Evolutionary conservation across 2,113 vertebrate species (phyloP), one percentile per base, ranked within the genome.

Genomic region (Sarotherodon lohbergeri): DNA sequence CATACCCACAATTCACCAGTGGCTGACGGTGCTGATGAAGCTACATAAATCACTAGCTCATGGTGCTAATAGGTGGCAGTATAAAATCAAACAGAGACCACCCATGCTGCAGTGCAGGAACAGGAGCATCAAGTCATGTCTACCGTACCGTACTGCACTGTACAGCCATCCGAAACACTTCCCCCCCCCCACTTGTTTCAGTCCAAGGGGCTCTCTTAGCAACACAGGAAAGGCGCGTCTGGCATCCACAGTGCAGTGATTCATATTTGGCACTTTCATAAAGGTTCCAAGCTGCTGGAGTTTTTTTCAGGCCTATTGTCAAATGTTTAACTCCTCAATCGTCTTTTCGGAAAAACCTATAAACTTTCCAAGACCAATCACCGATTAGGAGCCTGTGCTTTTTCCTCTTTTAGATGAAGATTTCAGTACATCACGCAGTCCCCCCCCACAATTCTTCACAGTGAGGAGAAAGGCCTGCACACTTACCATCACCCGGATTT

Each of bases 191-290:
- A 27, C 79, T 85, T 79, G 87, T 86, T 91, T 90, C 85, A 87
- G 80, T 92, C 90, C 90, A 86, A 90, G 81, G 85, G 85, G 91
- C 88, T 96, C 95, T 91, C 95, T 92, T 93, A 96, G 96, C 96
- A 97, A 96, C 96, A 96, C 96, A 96, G 96, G 94, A 97, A 96
- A 94, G 94, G 91, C 87, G 86, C 89, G 92, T 96, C 94, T 95
- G 96, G 96, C 95, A 96, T 96, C 90, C 84, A 71, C 83, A 80
- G 68, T 56, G 92, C 94, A 92, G 93, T 96, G 95, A 96, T 97
- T 96, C 96, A 97, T 97, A 96, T 97, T 97, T 96, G 96, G 94
- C 95, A 96, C 94, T 94, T 96, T 90, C 91, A 96, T 94, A 95
- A 96, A 96, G 94, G 93, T 93, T 96, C 92, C 88, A 88, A 89